phyloP scores from a whole-genome alignment of 2,888 invertebrate genomes.

The Caradrina kadenii region DNA sequence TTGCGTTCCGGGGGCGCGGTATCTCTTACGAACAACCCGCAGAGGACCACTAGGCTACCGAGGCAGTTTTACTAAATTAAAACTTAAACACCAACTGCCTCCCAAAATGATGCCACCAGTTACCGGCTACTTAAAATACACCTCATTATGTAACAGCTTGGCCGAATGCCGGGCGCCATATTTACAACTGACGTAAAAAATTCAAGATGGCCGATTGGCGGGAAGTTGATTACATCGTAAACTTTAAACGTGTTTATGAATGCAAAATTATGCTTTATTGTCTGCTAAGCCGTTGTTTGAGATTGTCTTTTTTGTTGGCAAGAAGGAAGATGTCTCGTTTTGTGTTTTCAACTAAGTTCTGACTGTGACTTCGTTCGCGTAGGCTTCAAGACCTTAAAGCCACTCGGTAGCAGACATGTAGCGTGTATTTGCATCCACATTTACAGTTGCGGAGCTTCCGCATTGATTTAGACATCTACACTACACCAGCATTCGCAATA shows the following conservation, averaged over 20 bases:
- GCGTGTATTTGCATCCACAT: too few species aligned
- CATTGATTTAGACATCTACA: too few species aligned
- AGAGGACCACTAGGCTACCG: too few species aligned
- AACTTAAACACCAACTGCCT: conserved; percentile 5
- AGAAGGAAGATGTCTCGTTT: background rate
- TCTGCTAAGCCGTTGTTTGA: conserved; percentile 29
- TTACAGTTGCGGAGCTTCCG: too few species aligned
- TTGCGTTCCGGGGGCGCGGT: too few species aligned
- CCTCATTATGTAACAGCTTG: conserved; percentile 57
- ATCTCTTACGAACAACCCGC: too few species aligned
- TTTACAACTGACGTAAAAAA: conserved; percentile 57
- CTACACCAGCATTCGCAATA: too few species aligned
- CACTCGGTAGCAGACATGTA: too few species aligned
- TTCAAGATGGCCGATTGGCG: conserved; percentile 63
- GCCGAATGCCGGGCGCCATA: conserved; percentile 58
- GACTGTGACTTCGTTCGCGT: too few species aligned
- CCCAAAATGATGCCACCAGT: conserved; percentile 43
- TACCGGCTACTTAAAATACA: conserved; percentile 49
- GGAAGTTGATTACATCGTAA: conserved; percentile 61
- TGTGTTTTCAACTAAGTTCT: background rate
- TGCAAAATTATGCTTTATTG: conserved; percentile 52
- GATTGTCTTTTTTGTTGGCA: conserved; percentile 5
- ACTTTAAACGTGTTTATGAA: conserved; percentile 49
- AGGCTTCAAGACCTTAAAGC: too few species aligned
- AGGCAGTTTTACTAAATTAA: too few species aligned